Base-by-base conservation (phyloP, 2,113 vertebrate species). In the Felis catus region DNA sequence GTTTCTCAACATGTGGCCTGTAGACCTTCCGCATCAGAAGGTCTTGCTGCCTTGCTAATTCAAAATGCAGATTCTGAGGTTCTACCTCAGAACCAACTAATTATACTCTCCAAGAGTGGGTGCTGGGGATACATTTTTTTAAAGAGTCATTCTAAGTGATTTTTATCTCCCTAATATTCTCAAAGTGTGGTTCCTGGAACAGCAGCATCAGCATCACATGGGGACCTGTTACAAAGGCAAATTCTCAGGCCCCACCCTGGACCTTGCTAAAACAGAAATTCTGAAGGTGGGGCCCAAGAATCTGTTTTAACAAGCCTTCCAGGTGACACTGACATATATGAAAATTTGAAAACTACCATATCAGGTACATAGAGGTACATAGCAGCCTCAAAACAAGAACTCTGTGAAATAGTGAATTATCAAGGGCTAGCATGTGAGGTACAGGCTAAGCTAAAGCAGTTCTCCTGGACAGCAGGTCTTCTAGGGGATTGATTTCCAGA, bases 21-120 rank as follows among this genome's bases (percentile, higher is more conserved):
- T 21, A 74, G 63, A 94, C 27, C 7, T 45, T 29, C 18, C 70
- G 11, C 31, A 19, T 80, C 48, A 87, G 53, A 89, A 92, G 21
- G 58, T 14, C 21, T 36, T 53, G 58, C 18, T 91, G 36, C 53
- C 41, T 84, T 27, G 29, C 25, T 48, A 80, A 53, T 39, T 94
- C 41, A 93, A 90, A 97, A 84, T 12, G 31, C 83, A 97, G 76
- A 89, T 79, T 76, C 41, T 48, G 23, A 92, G 55, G 29, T 87
- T 83, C 53, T 27, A 65, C 45, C n/a, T 91, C 27, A 91, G 85
- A 89, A 63, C 27, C 41, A 91, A 71, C 27, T 19, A 91, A 87
- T 89, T 85, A 93, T 93, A 61, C n/a, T 68, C 71, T 81, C 23
- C 78, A 31, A 31, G 23, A 36, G 41, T 81, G 11, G 76, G 68